Conservation (phyloP, 2,888 invertebrate species). For the Mythimna lalbum region DNA sequence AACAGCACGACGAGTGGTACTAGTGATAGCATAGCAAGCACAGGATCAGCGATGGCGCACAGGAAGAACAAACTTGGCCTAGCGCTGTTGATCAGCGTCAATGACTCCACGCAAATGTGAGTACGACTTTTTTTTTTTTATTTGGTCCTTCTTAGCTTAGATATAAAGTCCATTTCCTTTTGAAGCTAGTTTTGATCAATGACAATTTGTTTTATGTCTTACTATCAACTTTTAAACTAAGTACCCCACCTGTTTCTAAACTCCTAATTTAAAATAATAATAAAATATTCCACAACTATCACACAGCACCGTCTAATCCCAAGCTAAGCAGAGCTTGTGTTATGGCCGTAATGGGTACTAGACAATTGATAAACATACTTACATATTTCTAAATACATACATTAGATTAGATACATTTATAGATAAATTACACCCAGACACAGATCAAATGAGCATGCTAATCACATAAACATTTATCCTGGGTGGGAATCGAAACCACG, state of each 20-base stretch:
- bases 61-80: slow-evolving; percentile 83
- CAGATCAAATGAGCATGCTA: too few species aligned
- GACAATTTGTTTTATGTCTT: not conserved
- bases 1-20: slow-evolving; percentile 84
- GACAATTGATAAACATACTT: too few species aligned
- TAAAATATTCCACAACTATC: too few species aligned
- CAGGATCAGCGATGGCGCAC: slow-evolving; percentile 68
- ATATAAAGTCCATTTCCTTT: not conserved
- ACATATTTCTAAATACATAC: too few species aligned
- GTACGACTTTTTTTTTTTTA: slow-evolving; percentile 57
- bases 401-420: too few species aligned
- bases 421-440: too few species aligned
- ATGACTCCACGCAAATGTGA: slow-evolving; percentile 83
- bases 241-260: not conserved
- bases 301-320: too few species aligned
- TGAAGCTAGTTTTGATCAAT: not conserved
- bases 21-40: slow-evolving; percentile 80
- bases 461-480: too few species aligned
- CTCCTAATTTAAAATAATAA: too few species aligned
- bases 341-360: too few species aligned
- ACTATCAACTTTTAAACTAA: not conserved
- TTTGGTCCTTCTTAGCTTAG: not conserved
- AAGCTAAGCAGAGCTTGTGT: too few species aligned
- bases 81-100: slow-evolving; percentile 83
- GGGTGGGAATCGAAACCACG: too few species aligned